Conservation (phyloP, 2,888 invertebrate genomes). For the Bombyx huttoni region DNA sequence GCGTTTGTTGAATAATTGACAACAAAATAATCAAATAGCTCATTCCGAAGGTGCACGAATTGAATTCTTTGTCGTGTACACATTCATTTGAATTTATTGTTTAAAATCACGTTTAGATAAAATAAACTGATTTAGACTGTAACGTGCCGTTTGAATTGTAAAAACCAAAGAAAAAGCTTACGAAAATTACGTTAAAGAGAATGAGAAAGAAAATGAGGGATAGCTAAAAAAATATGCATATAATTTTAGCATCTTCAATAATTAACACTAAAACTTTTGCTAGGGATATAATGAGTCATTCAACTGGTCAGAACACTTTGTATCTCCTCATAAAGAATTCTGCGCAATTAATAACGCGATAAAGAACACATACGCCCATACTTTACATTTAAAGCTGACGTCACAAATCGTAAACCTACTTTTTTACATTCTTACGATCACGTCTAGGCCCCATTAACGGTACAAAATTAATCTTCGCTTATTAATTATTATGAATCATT, state of each 20-base stretch:
- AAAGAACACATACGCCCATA: neutral
- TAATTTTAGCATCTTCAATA: neutral
- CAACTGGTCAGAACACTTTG: neutral
- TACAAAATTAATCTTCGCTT: neutral
- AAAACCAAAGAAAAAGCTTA: too few relatives aligned
- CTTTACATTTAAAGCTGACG: conserved; percentile 1
- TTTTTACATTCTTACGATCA: conserved; percentile 3
- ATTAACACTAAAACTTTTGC: neutral
- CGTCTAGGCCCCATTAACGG: conserved; percentile 1
- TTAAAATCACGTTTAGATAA: neutral
- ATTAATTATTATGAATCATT: neutral
- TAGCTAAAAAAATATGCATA: too few relatives aligned
- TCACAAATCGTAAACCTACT: conserved; percentile 1
- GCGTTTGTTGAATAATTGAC: too few relatives aligned
- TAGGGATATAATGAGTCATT: neutral
- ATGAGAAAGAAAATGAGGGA: too few relatives aligned
- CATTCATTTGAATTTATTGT: neutral
- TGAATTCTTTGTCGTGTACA: neutral
- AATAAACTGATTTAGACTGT: neutral
- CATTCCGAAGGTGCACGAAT: too few relatives aligned
- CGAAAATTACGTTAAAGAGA: too few relatives aligned
- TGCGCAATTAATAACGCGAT: neutral
- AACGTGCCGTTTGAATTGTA: too few relatives aligned
- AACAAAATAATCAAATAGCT: too few relatives aligned
- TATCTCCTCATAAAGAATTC: neutral